A percentile compares a stretch with the other conserved stretches of the same genome.
phyloP scores from a whole-genome alignment of 1,140 invertebrate species.

The Calliphora vicina region DNA sequence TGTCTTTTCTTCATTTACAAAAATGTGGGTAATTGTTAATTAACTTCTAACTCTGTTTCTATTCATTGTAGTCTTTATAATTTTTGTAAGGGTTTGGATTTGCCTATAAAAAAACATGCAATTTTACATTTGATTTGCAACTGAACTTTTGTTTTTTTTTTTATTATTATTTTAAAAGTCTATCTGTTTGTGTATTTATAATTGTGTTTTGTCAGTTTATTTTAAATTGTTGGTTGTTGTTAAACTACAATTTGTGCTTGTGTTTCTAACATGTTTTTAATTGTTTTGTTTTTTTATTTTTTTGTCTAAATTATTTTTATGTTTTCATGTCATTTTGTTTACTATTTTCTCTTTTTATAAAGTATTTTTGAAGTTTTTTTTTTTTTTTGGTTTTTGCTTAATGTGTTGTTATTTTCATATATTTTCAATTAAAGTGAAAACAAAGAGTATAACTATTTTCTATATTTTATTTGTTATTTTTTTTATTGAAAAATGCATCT shows the following conservation, averaged over 20 bases:
- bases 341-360: neutral
- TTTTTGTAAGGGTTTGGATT: neutral
- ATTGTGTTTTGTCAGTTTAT: neutral
- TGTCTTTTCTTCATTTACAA: neutral
- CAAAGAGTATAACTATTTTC: neutral
- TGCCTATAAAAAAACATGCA: neutral
- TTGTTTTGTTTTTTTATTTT: neutral
- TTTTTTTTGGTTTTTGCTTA: neutral
- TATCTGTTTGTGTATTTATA: conserved; percentile 19
- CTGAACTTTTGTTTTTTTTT: neutral
- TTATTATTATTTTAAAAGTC: neutral
- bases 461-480: neutral
- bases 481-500: conserved; percentile 27
- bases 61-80: neutral
- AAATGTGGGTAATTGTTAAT: neutral
- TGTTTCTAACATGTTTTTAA: neutral
- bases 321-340: neutral
- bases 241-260: conserved; percentile 14
- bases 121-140: neutral
- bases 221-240: neutral
- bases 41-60: too few relatives aligned
- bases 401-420: neutral
- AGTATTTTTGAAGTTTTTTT: neutral
- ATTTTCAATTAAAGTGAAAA: neutral
- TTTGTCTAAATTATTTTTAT: neutral